These are phyloP conservation scores for Sylvia borin DNA, from an alignment of 2,797 vertebrate genomes.

Conservation along the genomic window DNA sequence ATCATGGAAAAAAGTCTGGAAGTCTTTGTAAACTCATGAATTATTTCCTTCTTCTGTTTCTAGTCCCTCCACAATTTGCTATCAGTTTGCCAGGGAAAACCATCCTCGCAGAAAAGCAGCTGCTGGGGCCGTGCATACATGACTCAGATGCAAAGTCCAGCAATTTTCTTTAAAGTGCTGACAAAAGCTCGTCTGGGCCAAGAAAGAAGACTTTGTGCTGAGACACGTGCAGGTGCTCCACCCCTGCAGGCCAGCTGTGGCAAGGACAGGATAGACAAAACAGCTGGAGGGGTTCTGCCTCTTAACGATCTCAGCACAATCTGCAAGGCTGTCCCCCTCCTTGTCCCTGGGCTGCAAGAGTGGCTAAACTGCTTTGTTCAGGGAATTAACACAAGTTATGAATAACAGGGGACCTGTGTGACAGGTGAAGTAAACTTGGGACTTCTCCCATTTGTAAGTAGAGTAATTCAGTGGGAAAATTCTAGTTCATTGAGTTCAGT, in stretches of 20 bases:
- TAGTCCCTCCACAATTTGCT: background rate
- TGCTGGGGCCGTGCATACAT: background rate
- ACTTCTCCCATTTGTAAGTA: background rate
- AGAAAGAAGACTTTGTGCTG: background rate
- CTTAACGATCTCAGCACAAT: background rate
- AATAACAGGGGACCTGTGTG: background rate
- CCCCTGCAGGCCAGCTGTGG: background rate
- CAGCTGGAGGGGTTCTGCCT: background rate
- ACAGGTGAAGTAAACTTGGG: background rate
- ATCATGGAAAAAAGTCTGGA: background rate
- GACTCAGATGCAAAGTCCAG: background rate
- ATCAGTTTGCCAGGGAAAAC: background rate
- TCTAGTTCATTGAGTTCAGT: background rate
- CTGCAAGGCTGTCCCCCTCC: background rate
- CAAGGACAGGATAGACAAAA: background rate
- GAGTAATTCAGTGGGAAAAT: background rate
- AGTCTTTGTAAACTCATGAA: background rate
- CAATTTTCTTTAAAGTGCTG: slow-evolving; percentile 5
- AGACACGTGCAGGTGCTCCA: background rate
- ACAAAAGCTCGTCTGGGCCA: background rate
- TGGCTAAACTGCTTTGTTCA: background rate
- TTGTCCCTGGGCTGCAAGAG: background rate
- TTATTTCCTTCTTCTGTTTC: background rate
- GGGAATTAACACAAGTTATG: background rate
- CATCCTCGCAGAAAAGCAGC: background rate